Evolutionary conservation across 2,113 vertebrate genomes (phyloP), one percentile per base, ranked within the genome.

Genomic region (Telmatochromis bifrenatus): DNA sequence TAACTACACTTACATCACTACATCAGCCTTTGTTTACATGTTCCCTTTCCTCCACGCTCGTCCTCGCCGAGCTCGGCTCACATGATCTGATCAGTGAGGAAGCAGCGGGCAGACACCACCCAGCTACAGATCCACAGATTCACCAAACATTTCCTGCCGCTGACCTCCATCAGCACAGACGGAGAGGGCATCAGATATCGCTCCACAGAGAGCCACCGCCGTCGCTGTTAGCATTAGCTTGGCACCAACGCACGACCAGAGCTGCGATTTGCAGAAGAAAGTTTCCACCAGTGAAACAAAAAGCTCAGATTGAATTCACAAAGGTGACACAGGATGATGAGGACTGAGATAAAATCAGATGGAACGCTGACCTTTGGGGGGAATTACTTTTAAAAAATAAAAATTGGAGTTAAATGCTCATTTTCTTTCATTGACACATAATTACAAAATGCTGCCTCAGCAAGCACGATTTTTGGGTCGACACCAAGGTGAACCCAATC

Each of bases 101-200:
- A 89, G 62, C 62, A 45, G 82, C 87, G 12, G 87, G 84, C 13
- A 21, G 70, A 35, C 70, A 7, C 68, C 85, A 5, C 68, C 86
- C 86, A 21, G 55, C 31, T 65, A 84, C 3, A 86, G 85, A 91
- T 85, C 3, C 3, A 87, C 10, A 82, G 88, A 92, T 92, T 86
- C 88, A 70, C 68, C 75, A 87, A 88, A 85, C 84, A 87, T 53
- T 92, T 90, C 88, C 86, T 80, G 86, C 19, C 5, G 17, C 17
- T 33, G 10, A 70, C 47, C 37, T 8, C 70, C 39, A 42, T 55
- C 60, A 83, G 39, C 82, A 75, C 26, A 47, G 19, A 23, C 17
- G 5, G 55, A 28, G 31, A 26, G n/a, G 6, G 5, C 73, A 56
- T 84, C 56, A 80, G 45, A 75, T 75, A 90, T 88, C 7, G 17